Evolutionary conservation across 2,888 invertebrate genomes (phyloP).

Genomic region (Leuctra nigra): DNA sequence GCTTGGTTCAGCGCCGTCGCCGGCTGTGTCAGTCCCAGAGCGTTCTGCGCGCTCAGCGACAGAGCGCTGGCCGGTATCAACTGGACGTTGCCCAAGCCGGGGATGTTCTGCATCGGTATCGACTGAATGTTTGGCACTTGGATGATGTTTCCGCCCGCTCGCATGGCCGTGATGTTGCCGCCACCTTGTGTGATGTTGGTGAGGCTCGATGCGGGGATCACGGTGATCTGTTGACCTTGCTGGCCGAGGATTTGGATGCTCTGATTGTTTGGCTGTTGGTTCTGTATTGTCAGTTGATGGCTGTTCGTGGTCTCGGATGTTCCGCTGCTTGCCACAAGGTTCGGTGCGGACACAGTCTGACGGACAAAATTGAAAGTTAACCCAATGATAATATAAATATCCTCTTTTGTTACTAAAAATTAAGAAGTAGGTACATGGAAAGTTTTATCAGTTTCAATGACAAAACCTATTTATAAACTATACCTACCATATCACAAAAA

Average conservation of each 20-base stretch:
- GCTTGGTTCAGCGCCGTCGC: background rate
- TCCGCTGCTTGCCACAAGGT: slow-evolving; percentile 21
- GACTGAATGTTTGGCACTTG: slow-evolving; percentile 43
- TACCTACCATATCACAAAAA: no score
- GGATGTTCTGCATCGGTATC: slow-evolving; percentile 65
- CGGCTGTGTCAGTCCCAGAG: slow-evolving; percentile 24
- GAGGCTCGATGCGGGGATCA: slow-evolving; percentile 65
- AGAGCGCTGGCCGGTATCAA: slow-evolving; percentile 63
- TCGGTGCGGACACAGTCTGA: slow-evolving; percentile 27
- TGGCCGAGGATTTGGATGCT: slow-evolving; percentile 20
- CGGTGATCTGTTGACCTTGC: slow-evolving; percentile 70
- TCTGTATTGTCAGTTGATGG: slow-evolving; percentile 19
- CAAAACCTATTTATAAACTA: no score
- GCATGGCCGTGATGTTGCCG: slow-evolving; percentile 37
- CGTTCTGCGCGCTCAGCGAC: slow-evolving; percentile 32
- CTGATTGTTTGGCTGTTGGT: slow-evolving; percentile 12
- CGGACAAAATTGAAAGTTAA: no score
- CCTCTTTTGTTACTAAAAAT: no score
- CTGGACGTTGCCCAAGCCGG: slow-evolving; percentile 76
- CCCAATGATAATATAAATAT: no score
- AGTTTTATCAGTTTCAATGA: no score
- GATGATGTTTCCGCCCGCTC: slow-evolving; percentile 35
- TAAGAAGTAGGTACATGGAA: no score
- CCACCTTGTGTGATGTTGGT: slow-evolving; percentile 37
- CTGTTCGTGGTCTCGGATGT: slow-evolving; percentile 4